These are phyloP conservation scores for Plutella xylostella DNA, from an alignment of 2,888 invertebrate genomes.

Conservation along the genomic window DNA sequence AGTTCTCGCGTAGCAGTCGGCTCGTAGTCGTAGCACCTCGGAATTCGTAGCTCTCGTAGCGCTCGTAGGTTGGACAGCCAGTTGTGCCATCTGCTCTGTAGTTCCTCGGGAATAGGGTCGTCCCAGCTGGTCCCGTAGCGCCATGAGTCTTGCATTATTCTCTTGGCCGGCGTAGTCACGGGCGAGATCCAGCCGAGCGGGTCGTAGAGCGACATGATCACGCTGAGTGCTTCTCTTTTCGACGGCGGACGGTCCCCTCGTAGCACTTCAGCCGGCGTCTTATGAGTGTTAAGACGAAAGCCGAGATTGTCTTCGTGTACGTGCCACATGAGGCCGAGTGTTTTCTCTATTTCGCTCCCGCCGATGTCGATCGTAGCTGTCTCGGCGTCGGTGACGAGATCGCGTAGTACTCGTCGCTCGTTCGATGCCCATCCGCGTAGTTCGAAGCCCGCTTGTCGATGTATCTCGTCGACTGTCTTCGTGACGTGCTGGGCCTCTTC, in stretches of 20 bases:
- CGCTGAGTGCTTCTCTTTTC: conserved; percentile 12
- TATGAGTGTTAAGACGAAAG: conserved; percentile 10
- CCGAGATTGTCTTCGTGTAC: conserved; percentile 7
- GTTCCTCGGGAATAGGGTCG: not conserved
- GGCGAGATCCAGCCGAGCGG: conserved; percentile 15
- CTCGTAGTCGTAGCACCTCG: not conserved
- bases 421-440: conserved; percentile 10
- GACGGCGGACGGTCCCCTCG: conserved; percentile 11
- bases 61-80: not conserved
- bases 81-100: not conserved
- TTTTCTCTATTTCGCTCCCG: conserved; percentile 11
- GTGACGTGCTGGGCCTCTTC: conserved; percentile 15
- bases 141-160: conserved; percentile 16
- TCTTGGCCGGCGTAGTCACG: conserved; percentile 13
- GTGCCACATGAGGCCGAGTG: conserved; percentile 13
- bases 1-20: not conserved
- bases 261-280: conserved; percentile 1
- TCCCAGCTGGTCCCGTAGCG: conserved; percentile 12
- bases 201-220: conserved; percentile 16
- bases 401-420: not conserved
- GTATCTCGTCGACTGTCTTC: conserved; percentile 4
- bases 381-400: not conserved
- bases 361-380: not conserved
- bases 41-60: not conserved
- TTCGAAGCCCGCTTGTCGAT: conserved; percentile 8